Evolutionary conservation across 2,113 vertebrate species (phyloP).

Genomic region (Microtus oregoni): DNA sequence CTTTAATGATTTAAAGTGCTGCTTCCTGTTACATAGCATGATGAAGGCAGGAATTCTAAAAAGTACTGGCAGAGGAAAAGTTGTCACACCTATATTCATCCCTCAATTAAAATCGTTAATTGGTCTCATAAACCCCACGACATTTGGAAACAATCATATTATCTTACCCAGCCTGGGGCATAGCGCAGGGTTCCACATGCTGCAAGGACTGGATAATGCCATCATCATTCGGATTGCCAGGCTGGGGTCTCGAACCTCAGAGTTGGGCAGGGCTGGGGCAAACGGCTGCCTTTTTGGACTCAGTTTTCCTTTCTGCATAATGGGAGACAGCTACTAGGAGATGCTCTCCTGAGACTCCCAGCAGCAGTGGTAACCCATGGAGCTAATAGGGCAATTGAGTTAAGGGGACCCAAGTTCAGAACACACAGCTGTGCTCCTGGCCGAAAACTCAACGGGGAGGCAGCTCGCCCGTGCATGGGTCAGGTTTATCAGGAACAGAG

Average conservation of each 20-base stretch:
- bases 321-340: not conserved
- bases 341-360: not conserved
- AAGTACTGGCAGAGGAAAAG: slow-evolving; percentile 37
- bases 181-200: not conserved
- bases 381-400: not conserved
- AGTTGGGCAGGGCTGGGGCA: not conserved
- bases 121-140: slow-evolving; percentile 15
- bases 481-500: not conserved
- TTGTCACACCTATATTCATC: not conserved
- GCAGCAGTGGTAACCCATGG: not conserved
- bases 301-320: slow-evolving; percentile 7
- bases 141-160: not conserved
- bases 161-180: not conserved
- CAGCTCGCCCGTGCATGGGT: fast-evolving
- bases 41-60: slow-evolving; percentile 15
- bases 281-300: not conserved
- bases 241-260: not conserved
- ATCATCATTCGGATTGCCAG: not conserved
- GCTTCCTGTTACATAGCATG: slow-evolving; percentile 13
- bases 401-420: not conserved
- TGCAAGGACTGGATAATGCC: not conserved
- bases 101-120: slow-evolving; percentile 18
- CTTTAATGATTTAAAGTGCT: slow-evolving; percentile 7
- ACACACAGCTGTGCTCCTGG: not conserved
- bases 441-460: not conserved